A percentile compares a stretch with the other conserved stretches of the same genome.
Conservation (phyloP, 2,113 vertebrate genomes). For the Bufo bufo region DNA sequence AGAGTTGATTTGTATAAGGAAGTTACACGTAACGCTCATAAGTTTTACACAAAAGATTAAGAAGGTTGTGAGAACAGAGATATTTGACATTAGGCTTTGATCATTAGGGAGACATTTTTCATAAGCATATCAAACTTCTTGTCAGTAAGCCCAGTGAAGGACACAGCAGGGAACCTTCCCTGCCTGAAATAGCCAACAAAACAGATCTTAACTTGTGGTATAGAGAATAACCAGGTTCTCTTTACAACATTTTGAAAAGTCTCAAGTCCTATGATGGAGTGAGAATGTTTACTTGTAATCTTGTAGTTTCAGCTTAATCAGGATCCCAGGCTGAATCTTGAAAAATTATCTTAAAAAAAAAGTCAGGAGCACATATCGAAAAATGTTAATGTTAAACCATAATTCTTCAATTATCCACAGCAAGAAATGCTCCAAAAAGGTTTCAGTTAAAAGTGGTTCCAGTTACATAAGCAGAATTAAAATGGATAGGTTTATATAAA, state of each 20-base stretch:
- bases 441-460: not conserved
- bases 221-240: slow-evolving; percentile 1
- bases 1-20: slow-evolving; percentile 1
- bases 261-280: not conserved
- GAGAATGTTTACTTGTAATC: not conserved
- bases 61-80: slow-evolving; percentile 10
- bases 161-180: slow-evolving; percentile 9
- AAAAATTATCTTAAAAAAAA: not conserved
- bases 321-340: not conserved
- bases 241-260: not conserved
- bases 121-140: slow-evolving; percentile 1
- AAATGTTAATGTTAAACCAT: not conserved
- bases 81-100: slow-evolving; percentile 19
- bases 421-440: not conserved
- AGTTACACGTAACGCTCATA: slow-evolving; percentile 20
- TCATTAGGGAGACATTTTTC: slow-evolving; percentile 20
- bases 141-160: slow-evolving; percentile 16
- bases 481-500: slow-evolving; percentile 19
- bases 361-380: not conserved
- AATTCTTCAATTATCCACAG: not conserved
- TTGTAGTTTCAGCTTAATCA: not conserved
- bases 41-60: slow-evolving; percentile 10
- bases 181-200: slow-evolving; percentile 15
- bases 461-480: not conserved
- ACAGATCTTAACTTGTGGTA: slow-evolving; percentile 3